Percentiles rank a stretch among this genome's conserved stretches.
phyloP scores from a whole-genome alignment of 2,113 vertebrate species.

The Quiscalus mexicanus region DNA sequence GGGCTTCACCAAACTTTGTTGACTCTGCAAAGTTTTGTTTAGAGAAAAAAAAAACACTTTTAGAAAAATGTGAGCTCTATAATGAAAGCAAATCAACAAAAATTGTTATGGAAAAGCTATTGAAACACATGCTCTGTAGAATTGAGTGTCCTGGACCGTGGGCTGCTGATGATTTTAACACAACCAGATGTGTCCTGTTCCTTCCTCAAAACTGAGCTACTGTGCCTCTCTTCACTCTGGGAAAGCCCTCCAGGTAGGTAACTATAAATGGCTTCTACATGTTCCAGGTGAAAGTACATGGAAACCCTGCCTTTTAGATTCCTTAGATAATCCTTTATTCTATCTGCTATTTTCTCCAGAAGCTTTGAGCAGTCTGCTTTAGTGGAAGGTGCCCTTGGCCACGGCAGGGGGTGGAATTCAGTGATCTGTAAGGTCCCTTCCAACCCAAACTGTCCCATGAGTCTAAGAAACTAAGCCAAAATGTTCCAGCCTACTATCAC shows the following conservation, averaged over 20 bases:
- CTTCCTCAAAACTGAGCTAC: background rate
- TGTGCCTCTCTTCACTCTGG: background rate
- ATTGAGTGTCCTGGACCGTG: background rate
- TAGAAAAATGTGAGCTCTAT: background rate
- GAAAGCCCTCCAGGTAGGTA: background rate
- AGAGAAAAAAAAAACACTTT: background rate
- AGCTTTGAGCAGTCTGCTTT: background rate
- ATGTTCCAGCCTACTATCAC: background rate
- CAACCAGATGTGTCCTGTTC: background rate
- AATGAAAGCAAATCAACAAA: background rate
- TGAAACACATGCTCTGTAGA: background rate
- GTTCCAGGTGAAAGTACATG: background rate
- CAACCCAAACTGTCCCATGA: background rate
- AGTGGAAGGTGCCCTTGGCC: background rate
- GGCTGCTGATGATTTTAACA: background rate
- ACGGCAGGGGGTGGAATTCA: background rate
- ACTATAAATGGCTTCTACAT: background rate
- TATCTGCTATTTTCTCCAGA: background rate
- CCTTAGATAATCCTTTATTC: background rate
- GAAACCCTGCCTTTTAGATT: background rate
- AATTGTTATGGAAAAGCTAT: background rate
- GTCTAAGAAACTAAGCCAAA: background rate
- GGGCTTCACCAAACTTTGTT: background rate
- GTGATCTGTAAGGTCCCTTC: background rate
- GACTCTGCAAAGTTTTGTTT: background rate